phyloP scores from a whole-genome alignment of 2,113 vertebrate species.

The Myrmophylax atrothorax region DNA sequence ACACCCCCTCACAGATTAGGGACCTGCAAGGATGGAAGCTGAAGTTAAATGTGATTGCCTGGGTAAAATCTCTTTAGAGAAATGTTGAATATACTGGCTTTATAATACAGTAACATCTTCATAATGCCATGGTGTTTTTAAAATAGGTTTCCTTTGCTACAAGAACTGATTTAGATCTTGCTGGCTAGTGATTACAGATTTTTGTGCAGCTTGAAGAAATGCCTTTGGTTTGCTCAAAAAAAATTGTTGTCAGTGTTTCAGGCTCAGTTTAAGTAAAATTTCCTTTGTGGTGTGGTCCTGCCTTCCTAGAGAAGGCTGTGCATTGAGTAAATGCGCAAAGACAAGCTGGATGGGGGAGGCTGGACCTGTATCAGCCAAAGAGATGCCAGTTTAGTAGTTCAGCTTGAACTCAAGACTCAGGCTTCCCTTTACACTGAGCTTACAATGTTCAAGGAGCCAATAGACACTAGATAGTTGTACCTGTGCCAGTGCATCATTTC shows the following conservation, averaged over 20 bases:
- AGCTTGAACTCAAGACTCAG: neutral
- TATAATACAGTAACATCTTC: neutral
- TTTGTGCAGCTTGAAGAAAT: neutral
- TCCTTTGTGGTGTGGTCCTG: neutral
- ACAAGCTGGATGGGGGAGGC: neutral
- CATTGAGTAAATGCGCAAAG: neutral
- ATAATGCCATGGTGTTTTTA: neutral
- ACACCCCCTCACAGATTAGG: neutral
- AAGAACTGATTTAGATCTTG: neutral
- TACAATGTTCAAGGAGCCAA: fast-evolving
- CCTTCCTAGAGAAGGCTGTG: neutral
- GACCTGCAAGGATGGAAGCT: neutral
- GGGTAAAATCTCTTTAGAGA: neutral
- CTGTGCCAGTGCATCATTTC: neutral
- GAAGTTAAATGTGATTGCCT: neutral
- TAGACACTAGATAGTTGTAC: neutral
- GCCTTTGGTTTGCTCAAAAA: neutral
- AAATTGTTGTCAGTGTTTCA: neutral
- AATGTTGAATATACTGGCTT: neutral
- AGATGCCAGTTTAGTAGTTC: neutral
- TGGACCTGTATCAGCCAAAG: neutral
- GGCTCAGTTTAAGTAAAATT: neutral
- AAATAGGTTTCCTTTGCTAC: neutral
- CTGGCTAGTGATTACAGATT: neutral
- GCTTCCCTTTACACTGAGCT: neutral